Evolutionary conservation across 2,797 vertebrate genomes (phyloP).

Genomic region (Pelochelys cantorii): DNA sequence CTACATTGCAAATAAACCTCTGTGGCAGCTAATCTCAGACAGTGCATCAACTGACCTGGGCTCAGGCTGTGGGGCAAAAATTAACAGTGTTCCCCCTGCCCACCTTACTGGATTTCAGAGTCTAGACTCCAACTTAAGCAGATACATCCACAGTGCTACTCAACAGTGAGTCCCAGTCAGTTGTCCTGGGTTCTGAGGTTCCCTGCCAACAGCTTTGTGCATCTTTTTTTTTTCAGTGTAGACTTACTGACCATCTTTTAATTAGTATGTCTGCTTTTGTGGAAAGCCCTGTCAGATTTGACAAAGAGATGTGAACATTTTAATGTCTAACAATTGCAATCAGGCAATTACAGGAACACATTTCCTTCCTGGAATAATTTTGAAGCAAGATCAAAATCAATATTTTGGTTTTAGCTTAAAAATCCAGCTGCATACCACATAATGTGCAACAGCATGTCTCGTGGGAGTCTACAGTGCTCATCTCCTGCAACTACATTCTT

Average conservation of each 20-base stretch:
- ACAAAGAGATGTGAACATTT: neutral
- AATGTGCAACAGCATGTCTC: neutral
- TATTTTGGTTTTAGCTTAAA: neutral
- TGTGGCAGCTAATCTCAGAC: neutral
- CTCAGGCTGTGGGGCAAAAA: neutral
- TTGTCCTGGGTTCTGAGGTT: neutral
- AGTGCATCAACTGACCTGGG: neutral
- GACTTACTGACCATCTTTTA: neutral
- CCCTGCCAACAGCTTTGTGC: neutral
- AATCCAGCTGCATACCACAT: neutral
- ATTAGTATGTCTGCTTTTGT: neutral
- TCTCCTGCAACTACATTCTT: neutral
- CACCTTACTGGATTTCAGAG: neutral
- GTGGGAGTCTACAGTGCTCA: neutral
- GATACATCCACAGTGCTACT: neutral
- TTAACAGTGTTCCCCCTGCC: neutral
- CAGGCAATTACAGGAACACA: neutral
- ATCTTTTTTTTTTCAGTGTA: neutral
- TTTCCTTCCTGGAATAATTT: neutral
- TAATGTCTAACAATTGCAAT: neutral
- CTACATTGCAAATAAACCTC: neutral
- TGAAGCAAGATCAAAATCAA: neutral
- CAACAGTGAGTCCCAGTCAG: rapidly evolving
- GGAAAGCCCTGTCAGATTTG: neutral
- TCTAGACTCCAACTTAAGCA: neutral